Conservation (phyloP, 2,113 vertebrate species). For the Ciconia stormi region DNA sequence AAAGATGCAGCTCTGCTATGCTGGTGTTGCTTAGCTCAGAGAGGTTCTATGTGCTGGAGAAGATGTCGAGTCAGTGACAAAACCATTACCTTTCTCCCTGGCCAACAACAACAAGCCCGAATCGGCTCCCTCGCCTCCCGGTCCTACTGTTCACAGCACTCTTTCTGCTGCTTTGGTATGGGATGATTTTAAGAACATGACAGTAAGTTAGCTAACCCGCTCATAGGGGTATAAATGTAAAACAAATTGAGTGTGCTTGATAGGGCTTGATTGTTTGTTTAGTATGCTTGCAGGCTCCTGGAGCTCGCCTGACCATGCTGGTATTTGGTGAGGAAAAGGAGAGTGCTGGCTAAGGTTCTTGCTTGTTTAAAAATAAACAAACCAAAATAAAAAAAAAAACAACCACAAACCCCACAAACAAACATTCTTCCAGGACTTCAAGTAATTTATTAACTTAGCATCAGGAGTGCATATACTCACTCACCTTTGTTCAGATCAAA, state of each 20-base stretch:
- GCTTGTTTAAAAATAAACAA: neutral
- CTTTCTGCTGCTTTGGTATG: neutral
- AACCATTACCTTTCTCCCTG: neutral
- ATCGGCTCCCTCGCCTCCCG: fast-evolving
- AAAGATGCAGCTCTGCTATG: neutral
- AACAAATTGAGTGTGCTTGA: neutral
- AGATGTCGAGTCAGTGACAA: neutral
- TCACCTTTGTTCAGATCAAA: neutral
- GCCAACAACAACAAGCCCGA: fast-evolving
- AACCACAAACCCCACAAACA: neutral
- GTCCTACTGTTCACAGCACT: neutral
- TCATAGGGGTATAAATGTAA: neutral
- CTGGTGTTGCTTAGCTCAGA: neutral
- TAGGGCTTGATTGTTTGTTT: neutral
- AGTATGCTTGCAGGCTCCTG: neutral
- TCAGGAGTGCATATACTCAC: neutral
- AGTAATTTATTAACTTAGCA: neutral
- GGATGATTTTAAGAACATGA: neutral
- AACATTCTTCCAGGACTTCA: neutral
- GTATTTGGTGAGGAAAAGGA: neutral
- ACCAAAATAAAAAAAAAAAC: neutral
- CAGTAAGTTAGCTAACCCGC: neutral
- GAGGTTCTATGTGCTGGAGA: neutral
- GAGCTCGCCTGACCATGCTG: neutral
- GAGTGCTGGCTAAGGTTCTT: neutral